These are phyloP conservation scores for Caracal caracal DNA, from an alignment of 2,113 vertebrate species.

Conservation along the genomic window DNA sequence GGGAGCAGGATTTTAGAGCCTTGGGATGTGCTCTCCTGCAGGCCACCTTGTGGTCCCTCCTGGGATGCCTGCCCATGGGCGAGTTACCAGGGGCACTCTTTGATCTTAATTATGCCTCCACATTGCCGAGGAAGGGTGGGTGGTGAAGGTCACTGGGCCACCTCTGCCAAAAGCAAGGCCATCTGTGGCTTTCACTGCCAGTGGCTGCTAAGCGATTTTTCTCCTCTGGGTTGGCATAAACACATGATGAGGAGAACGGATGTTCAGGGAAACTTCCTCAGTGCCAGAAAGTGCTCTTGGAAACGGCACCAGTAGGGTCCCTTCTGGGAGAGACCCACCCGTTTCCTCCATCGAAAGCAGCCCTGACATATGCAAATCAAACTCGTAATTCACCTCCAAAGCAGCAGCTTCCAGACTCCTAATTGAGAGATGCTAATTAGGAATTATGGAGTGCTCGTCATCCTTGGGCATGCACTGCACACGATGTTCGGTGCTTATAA, in stretches of 20 bases:
- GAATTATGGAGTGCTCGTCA: background rate
- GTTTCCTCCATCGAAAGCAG: background rate
- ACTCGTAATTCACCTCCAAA: background rate
- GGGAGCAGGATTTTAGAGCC: background rate
- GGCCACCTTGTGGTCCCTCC: background rate
- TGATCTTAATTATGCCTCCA: background rate
- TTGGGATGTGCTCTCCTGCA: background rate
- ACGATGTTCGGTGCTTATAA: accelerated
- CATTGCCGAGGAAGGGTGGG: background rate
- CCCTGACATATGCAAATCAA: background rate
- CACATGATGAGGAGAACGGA: background rate
- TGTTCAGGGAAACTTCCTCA: background rate
- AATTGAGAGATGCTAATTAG: slow-evolving; percentile 25
- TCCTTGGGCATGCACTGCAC: background rate
- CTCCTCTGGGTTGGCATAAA: background rate
- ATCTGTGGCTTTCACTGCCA: background rate
- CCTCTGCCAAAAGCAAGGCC: too few species aligned
- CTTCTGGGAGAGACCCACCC: background rate
- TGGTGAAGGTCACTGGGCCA: background rate
- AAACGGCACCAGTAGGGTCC: background rate
- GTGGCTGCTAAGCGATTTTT: background rate
- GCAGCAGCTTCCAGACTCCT: background rate
- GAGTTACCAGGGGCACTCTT: background rate
- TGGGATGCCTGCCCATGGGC: background rate
- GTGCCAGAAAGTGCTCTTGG: background rate